Evolutionary conservation across 53 echinoderm and acorn worm genomes (phyloP), one percentile per base, ranked within the genome.

Genomic region (Luidia sarsii): DNA sequence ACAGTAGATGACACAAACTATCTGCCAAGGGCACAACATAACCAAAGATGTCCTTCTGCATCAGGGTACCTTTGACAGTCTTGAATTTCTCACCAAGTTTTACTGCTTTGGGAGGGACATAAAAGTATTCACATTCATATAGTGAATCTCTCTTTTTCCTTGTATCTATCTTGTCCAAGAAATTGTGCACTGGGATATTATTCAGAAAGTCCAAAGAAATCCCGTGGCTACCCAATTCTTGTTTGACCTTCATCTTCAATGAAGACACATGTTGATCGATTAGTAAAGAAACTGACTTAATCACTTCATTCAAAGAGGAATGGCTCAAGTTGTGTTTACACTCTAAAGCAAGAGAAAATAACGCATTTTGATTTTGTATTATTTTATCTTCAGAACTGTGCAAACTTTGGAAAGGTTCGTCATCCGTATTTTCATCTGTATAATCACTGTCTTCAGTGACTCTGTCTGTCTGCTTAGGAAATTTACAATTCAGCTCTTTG

Each of bases 1-100:
- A 57, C 14, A 90, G n/a, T 22, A 90, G 72, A 27, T 70, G 71
- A 11, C 63, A 16, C 37, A 89, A 49, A 50, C 80, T 89, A 38
- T 89, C n/a, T 69, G 19, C 4, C 65, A 83, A 89, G 21, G 84
- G 85, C 65, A 90, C 33, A 19, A n/a, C 51, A 45, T 90, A 90
- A 0, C 73, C 81, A 50, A 64, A 48, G 18, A 80, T 34, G 33
- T 89, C 70, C 55, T 77, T 89, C 29, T 48, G 56, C 50, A 16
- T 23, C 18, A 89, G 57, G 4, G 2, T 50, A 39, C 39, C 60
- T 52, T 66, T 88, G 35, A 82, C 68, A 7, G 83, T 88, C 0
- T 52, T 79, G 66, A 57, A 67, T 10, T 18, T 73, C n/a, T 63
- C 73, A 18, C 72, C 77, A 43, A 88, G 23, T 83, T 67, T 77